A percentile compares a stretch with the other conserved stretches of the same genome.
Conservation (phyloP, 2,888 invertebrate species). For the Chymomyza procnemis region DNA sequence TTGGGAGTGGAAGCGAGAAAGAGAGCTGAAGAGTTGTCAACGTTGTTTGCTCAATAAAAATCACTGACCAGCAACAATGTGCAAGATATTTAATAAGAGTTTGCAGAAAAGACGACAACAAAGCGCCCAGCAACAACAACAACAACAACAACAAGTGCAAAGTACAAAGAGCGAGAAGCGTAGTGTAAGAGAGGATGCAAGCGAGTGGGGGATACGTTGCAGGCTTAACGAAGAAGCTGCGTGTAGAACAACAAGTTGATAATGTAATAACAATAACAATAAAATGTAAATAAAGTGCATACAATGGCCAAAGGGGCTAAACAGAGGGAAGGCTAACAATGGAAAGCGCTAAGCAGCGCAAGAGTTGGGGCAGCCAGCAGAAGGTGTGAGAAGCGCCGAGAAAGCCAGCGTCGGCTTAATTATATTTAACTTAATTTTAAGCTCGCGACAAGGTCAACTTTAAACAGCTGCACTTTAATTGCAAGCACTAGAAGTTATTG, state of each 20-base stretch:
- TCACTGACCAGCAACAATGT: constrained; percentile 71
- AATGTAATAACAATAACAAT: constrained; percentile 63
- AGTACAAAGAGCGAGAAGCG: too few relatives aligned
- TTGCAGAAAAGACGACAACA: constrained; percentile 29
- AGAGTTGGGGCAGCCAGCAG: background rate
- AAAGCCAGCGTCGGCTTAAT: background rate
- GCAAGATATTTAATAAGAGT: constrained; percentile 68
- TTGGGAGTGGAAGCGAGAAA: background rate
- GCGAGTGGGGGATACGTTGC: background rate
- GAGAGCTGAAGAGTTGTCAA: constrained; percentile 10
- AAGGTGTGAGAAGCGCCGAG: background rate
- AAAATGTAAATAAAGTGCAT: constrained; percentile 27
- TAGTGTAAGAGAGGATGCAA: too few relatives aligned
- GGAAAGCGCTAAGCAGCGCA: background rate
- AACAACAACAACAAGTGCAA: constrained; percentile 26
- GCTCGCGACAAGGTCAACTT: constrained; percentile 34
- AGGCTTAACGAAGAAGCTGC: constrained; percentile 38
- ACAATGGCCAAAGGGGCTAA: background rate
- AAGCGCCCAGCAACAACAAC: constrained; percentile 24
- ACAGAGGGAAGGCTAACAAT: background rate
- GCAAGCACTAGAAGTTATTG: background rate
- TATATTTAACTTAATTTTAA: constrained; percentile 30
- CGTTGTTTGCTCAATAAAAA: constrained; percentile 55
- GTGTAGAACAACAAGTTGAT: constrained; percentile 49
- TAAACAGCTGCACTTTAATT: background rate